A percentile compares a stretch with the other conserved stretches of the same genome.
Evolutionary conservation across 2,888 invertebrate species (phyloP).

Genomic region (Noctua fimbriata): DNA sequence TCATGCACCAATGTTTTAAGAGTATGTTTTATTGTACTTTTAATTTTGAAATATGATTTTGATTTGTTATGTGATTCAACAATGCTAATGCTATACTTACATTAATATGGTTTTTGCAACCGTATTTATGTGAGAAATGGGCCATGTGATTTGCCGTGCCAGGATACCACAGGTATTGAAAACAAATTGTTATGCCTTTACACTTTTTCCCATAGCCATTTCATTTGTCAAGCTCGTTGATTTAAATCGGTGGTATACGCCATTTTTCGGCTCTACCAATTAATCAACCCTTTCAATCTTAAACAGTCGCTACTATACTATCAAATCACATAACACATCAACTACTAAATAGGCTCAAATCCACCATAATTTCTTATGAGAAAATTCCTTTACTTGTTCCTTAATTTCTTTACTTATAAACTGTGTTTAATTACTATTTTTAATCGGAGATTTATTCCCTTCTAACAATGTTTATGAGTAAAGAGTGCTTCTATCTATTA

Average conservation of each 20-base stretch:
- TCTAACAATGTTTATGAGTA: conserved; percentile 48
- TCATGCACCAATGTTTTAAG: conserved; percentile 71
- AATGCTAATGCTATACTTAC: background rate
- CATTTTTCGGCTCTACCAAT: background rate
- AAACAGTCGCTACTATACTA: background rate
- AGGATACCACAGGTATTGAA: background rate
- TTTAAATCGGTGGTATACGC: conserved; percentile 17
- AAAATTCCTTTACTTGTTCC: conserved; percentile 41
- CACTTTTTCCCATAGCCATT: background rate
- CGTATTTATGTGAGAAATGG: background rate
- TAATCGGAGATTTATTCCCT: conserved; percentile 13
- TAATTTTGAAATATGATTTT: conserved; percentile 55
- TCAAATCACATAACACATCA: conserved; percentile 41
- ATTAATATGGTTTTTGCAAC: background rate
- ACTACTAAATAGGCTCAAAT: conserved; percentile 8
- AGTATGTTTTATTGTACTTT: conserved; percentile 70
- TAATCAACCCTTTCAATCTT: background rate
- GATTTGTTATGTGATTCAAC: conserved; percentile 53
- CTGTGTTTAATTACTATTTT: conserved; percentile 24
- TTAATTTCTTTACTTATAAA: conserved; percentile 52
- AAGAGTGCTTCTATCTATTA: conserved; percentile 38
- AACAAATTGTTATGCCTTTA: background rate
- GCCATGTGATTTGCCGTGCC: background rate
- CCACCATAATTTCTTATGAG: conserved; percentile 12
- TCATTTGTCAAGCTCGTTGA: background rate